These are phyloP conservation scores for Lutjanus erythropterus DNA, from an alignment of 2,113 vertebrate genomes.

Conservation along the genomic window DNA sequence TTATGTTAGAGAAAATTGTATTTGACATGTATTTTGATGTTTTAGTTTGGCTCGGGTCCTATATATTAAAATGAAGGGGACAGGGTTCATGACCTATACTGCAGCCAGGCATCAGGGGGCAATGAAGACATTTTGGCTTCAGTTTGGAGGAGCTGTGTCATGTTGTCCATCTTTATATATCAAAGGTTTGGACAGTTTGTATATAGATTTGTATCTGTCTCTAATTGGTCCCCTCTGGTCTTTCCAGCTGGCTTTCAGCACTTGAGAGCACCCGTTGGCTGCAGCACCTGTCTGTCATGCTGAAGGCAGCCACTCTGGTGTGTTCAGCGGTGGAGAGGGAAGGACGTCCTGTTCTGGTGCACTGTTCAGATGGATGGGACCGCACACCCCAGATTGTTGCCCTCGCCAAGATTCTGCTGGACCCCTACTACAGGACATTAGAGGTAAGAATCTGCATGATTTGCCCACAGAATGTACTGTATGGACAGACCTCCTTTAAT, in stretches of 20 bases:
- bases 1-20: too few relatives aligned
- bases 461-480: not conserved
- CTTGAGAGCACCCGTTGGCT: conserved; percentile 98
- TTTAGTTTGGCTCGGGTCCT: too few relatives aligned
- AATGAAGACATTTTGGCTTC: too few relatives aligned
- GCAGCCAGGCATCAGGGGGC: too few relatives aligned
- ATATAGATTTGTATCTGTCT: conserved; percentile 7
- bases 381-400: conserved; percentile 97
- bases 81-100: too few relatives aligned
- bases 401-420: conserved; percentile 93
- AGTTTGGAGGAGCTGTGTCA: too few relatives aligned
- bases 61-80: too few relatives aligned
- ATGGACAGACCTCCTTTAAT: too few relatives aligned
- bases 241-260: conserved; percentile 94
- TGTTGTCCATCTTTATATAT: too few relatives aligned
- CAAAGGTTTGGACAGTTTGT: not conserved
- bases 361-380: conserved; percentile 98
- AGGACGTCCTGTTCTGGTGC: conserved; percentile 94
- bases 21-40: too few relatives aligned
- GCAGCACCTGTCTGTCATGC: conserved; percentile 97
- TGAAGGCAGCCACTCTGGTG: conserved; percentile 96
- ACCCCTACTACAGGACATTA: conserved; percentile 97
- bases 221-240: not conserved
- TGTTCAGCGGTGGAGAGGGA: conserved; percentile 94
- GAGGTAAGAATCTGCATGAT: conserved; percentile 84